Evolutionary conservation across 1,140 invertebrate species (phyloP), one percentile per base, ranked within the genome.

Genomic region (Drosophila fuyamai): DNA sequence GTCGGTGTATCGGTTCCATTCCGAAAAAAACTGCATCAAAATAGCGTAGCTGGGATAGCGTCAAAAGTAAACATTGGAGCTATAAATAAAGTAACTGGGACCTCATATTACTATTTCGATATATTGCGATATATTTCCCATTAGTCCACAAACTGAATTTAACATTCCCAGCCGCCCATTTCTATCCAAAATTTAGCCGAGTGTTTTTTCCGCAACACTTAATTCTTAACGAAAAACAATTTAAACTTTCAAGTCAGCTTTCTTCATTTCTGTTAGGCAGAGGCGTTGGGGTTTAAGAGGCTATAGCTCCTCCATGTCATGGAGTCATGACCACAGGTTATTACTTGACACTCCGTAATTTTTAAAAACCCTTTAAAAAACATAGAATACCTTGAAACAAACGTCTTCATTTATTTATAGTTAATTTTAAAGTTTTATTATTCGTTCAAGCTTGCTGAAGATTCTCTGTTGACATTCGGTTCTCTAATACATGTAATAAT

Each of bases 381-480:
- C 2, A n/a, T 14, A 14, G 8, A 48, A 5, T n/a, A 16, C 9
- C 14, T 16, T 16, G 10, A 10, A 53, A 7, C 4, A 36, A 53
- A 36, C 10, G 8, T 3, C 32, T 23, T 1, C 8, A 50, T 46
- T 53, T 18, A 53, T 44, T 66, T 44, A 58, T 76, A 76, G 60
- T 54, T 65, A 58, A 51, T 83, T 74, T 79, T 79, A 43, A 82
- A 74, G 71, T 70, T 66, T 86, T 82, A 88, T 86, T 88, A 61
- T 77, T 68, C 60, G 83, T 83, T 76, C 67, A 88, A 86, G 83
- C 83, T 73, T 88, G 67, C 78, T 76, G 76, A 60, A 77, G 63
- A 68, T 81, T 81, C 44, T 70, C 65, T 66, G 62, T 89, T 83
- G 79, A 89, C 84, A 89, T 88, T 83, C 57, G 59, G 66, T 79